Evolutionary conservation across 1,140 invertebrate species (phyloP).

Genomic region (Adoxophyes honmai): DNA sequence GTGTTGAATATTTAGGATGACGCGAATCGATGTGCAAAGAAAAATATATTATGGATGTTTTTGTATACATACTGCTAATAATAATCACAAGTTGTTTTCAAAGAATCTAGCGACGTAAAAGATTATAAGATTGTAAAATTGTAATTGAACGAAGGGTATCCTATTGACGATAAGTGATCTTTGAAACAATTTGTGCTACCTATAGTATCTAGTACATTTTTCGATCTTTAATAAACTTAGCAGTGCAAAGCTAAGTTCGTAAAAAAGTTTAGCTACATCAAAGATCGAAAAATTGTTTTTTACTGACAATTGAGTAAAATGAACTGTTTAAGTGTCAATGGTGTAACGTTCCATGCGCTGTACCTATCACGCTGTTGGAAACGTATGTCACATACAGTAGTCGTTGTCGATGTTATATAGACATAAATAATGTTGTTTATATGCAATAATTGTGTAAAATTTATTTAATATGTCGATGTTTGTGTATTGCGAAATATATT

Average conservation of each 20-base stretch:
- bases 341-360: constrained; percentile 12
- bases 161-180: too few species aligned
- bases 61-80: neutral
- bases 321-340: constrained; percentile 11
- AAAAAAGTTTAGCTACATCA: neutral
- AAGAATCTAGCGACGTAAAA: too few species aligned
- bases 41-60: neutral
- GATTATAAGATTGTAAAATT: too few species aligned
- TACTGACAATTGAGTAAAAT: constrained; percentile 6
- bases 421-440: constrained; percentile 14
- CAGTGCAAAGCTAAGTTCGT: neutral
- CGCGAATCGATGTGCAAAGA: neutral
- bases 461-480: neutral
- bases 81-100: constrained; percentile 9
- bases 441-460: constrained; percentile 4
- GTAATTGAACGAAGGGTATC: too few species aligned
- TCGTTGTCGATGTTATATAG: constrained; percentile 12
- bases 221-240: neutral
- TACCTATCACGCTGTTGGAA: constrained; percentile 9
- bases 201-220: neutral
- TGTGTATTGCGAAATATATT: too few species aligned
- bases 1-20: neutral
- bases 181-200: neutral
- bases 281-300: neutral
- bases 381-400: constrained; percentile 13